phyloP scores from a whole-genome alignment of 2,797 vertebrate genomes.

The Pseudochaenichthys georgianus region DNA sequence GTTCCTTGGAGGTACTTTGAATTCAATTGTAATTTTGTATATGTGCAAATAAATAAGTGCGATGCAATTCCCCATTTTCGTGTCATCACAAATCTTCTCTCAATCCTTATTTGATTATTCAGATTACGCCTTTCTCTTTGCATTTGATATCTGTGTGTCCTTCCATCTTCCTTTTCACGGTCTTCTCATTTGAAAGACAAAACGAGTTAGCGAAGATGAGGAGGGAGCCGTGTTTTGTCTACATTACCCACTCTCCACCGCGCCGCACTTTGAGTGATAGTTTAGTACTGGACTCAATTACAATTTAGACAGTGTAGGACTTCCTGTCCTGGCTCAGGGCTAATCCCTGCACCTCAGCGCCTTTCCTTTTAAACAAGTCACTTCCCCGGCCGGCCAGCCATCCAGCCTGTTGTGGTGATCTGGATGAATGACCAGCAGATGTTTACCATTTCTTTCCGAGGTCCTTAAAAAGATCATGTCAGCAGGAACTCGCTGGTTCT shows the following conservation, averaged over 20 bases:
- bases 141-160: conserved; percentile 69
- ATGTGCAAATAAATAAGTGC: conserved; percentile 64
- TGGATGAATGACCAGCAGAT: conserved; percentile 89
- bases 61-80: conserved; percentile 14
- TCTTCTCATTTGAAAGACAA: conserved; percentile 85
- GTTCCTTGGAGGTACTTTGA: conserved; percentile 28
- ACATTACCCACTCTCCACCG: not conserved
- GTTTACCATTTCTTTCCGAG: conserved; percentile 99
- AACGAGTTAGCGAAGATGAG: conserved; percentile 50
- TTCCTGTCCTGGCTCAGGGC: conserved; percentile 75
- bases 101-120: conserved; percentile 84
- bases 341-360: conserved; percentile 80
- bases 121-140: conserved; percentile 73
- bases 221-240: conserved; percentile 28
- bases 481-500: conserved; percentile 98
- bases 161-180: conserved; percentile 71
- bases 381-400: conserved; percentile 60
- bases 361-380: conserved; percentile 76
- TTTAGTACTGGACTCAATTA: conserved; percentile 67
- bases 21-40: conserved; percentile 50
- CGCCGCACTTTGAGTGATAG: conserved; percentile 35
- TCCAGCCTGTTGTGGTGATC: conserved; percentile 64
- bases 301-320: conserved; percentile 66
- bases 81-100: conserved; percentile 38
- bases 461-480: conserved; percentile 99